A percentile compares a stretch with the other conserved stretches of the same genome.
Evolutionary conservation across 2,888 invertebrate genomes (phyloP).

Genomic region (Capitulum mitella): DNA sequence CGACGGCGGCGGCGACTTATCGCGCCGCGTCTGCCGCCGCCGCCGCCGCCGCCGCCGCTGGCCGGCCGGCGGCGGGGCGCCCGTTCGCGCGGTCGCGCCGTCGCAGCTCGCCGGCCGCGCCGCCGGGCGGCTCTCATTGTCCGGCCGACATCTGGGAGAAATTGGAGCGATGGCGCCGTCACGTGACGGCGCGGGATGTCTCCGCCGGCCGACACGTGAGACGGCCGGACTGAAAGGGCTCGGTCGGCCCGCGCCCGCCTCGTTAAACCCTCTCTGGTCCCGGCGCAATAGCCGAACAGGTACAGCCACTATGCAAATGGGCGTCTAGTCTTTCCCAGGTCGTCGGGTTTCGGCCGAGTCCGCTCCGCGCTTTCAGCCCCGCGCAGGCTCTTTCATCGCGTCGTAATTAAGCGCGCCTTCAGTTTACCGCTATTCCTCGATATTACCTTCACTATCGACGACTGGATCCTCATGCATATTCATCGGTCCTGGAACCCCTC

Average conservation of each 20-base stretch:
- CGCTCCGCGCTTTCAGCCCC: background rate
- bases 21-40: background rate
- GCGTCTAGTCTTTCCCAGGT: background rate
- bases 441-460: background rate
- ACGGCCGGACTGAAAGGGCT: background rate
- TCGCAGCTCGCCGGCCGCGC: too few species aligned
- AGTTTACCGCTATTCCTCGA: conserved; percentile 1
- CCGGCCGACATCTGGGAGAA: background rate
- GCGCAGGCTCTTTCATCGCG: background rate
- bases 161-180: background rate
- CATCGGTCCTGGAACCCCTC: background rate
- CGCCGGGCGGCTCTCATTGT: too few species aligned
- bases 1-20: background rate
- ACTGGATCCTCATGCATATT: conserved; percentile 17
- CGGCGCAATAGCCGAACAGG: background rate
- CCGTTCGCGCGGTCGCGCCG: too few species aligned
- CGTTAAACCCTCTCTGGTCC: background rate
- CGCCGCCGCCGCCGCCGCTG: background rate
- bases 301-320: background rate
- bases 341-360: background rate
- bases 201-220: background rate
- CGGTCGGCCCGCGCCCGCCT: background rate
- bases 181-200: background rate
- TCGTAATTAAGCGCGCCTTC: background rate
- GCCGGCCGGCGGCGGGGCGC: too few species aligned